Percentiles rank a stretch among this genome's conserved stretches.
Conservation (phyloP, 2,113 vertebrate species). For the Orycteropus afer region DNA sequence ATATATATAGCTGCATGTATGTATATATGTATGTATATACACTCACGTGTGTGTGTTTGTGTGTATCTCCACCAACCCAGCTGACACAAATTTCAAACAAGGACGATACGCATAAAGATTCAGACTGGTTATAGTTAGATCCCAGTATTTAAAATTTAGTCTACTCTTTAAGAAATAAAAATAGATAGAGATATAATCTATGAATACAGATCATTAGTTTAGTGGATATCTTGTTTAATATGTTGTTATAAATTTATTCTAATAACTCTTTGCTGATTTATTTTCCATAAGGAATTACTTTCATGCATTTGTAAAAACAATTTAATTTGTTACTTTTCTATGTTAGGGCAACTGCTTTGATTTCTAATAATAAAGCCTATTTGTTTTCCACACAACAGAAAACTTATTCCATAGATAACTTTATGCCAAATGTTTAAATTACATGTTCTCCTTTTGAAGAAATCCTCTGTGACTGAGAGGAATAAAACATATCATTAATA, state of each 20-base stretch:
- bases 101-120: background rate
- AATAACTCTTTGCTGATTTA: background rate
- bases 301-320: background rate
- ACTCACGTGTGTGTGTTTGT: too few species aligned
- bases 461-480: conserved; percentile 37
- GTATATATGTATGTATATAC: too few species aligned
- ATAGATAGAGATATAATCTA: background rate
- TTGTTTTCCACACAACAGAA: background rate
- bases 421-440: conserved; percentile 45
- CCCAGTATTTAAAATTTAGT: background rate
- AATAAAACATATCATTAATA: conserved; percentile 67
- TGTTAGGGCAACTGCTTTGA: background rate
- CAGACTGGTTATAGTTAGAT: background rate
- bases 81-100: background rate
- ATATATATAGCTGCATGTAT: too few species aligned
- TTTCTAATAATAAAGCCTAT: conserved; percentile 17
- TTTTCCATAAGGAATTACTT: background rate
- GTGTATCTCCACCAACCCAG: too few species aligned
- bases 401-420: conserved; percentile 1
- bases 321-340: background rate
- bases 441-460: conserved; percentile 6
- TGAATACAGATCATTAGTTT: background rate
- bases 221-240: background rate
- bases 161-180: background rate
- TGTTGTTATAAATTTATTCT: conserved; percentile 11